A percentile compares a stretch with the other conserved stretches of the same genome.
Conservation (phyloP, 2,113 vertebrate species). For the Octodon degus region DNA sequence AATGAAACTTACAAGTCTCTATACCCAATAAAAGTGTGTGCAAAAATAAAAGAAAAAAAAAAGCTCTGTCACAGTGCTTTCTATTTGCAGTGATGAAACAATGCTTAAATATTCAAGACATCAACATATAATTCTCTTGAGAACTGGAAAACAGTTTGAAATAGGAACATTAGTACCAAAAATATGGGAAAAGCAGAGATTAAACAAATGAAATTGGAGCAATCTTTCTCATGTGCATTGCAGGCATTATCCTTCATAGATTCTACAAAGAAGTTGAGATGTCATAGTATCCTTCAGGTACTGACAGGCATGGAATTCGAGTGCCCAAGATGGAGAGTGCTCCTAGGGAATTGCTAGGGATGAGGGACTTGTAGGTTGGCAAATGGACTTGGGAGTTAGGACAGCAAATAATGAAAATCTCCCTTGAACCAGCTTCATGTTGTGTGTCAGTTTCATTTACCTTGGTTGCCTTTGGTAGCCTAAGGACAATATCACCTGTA, state of each 20-base stretch:
- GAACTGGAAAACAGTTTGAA: not conserved
- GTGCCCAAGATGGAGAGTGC: accelerated
- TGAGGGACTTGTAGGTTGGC: not conserved
- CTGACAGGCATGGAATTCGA: no score
- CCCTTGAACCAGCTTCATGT: not conserved
- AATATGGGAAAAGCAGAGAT: not conserved
- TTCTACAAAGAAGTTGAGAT: not conserved
- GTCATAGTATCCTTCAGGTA: not conserved
- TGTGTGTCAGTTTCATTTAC: not conserved
- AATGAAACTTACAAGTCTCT: not conserved
- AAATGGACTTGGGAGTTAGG: not conserved
- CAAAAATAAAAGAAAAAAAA: not conserved
- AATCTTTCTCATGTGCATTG: not conserved
- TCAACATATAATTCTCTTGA: not conserved
- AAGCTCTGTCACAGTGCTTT: not conserved
- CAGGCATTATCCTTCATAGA: not conserved
- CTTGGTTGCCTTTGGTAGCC: not conserved
- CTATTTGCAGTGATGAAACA: not conserved
- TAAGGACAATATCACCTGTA: not conserved
- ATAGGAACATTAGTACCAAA: not conserved
- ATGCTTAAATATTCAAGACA: not conserved
- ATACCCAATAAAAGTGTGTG: not conserved
- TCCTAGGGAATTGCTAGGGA: not conserved
- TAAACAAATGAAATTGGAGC: not conserved
- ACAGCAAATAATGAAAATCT: not conserved